Evolutionary conservation across 1,140 invertebrate genomes (phyloP).

Genomic region (Micrasema minimum): DNA sequence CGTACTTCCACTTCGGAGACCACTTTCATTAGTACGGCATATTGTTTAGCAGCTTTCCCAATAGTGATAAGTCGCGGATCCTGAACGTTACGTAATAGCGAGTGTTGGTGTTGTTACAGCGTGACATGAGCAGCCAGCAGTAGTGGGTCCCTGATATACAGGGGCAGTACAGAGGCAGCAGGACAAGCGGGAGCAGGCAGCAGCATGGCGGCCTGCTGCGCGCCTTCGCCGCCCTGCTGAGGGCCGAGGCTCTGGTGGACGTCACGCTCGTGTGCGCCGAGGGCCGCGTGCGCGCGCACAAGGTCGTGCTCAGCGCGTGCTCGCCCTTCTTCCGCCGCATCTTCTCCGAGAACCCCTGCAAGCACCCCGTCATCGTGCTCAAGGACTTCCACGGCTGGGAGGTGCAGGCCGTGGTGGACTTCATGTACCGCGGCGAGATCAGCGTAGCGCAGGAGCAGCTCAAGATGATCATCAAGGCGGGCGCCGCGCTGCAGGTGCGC

Average conservation of each 20-base stretch:
- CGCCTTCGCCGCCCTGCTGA: constrained; percentile 85
- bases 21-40: too few species aligned
- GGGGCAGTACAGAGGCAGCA: constrained; percentile 91
- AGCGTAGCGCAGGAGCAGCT: constrained; percentile 86
- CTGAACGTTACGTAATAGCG: constrained; percentile 6
- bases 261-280: constrained; percentile 90
- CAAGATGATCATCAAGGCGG: constrained; percentile 83
- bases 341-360: constrained; percentile 89
- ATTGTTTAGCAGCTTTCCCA: neutral
- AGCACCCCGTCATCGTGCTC: constrained; percentile 90
- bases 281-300: constrained; percentile 84
- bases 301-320: constrained; percentile 90
- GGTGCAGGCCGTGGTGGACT: constrained; percentile 88
- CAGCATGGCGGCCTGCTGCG: constrained; percentile 86
- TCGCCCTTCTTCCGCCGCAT: constrained; percentile 90
- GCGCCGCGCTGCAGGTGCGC: constrained; percentile 85
- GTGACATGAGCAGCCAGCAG: constrained; percentile 41
- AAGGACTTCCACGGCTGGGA: constrained; percentile 90
- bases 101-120: constrained; percentile 25
- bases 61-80: neutral
- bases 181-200: constrained; percentile 92
- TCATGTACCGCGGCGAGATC: constrained; percentile 93
- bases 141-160: constrained; percentile 61
- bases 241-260: constrained; percentile 86
- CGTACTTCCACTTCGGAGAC: too few species aligned